Evolutionary conservation across 2,113 vertebrate genomes (phyloP), one percentile per base, ranked within the genome.

Genomic region (Mellivora capensis): DNA sequence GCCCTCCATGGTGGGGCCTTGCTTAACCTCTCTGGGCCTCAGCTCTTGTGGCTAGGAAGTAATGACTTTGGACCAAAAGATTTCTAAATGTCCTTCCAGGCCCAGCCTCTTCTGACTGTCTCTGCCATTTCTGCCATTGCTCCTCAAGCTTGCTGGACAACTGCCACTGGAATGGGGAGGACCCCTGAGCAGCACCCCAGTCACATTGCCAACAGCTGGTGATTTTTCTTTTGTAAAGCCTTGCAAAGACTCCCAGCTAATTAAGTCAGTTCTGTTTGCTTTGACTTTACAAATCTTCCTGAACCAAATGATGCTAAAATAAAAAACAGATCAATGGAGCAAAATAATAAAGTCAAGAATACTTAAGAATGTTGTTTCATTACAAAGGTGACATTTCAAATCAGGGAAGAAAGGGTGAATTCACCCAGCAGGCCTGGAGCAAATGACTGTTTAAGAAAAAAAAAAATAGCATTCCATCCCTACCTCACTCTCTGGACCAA

Each of bases 371-470:
- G 44, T 31, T 76, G 81, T 95, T 95, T 67, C 86, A 92, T 96
- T 52, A 81, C 59, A 93, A 81, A 97, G 91, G 57, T 90, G 93
- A 95, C 85, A 86, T 82, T 94, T 90, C 94, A 88, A 64, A 71
- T 71, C 84, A 77, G 27, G n/a, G 34, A 89, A 87, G 61, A 71
- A 95, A 90, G 11, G 34, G 82, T 72, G 37, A 81, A 44, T 77
- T 89, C 49, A 72, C n/a, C 52, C 12, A 37, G 57, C 15, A 88
- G 13, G 85, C 77, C 57, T 87, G 39, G 34, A 37, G 52, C 14
- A 93, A 91, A 77, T 64, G 44, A 39, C 44, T 23, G 1, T 77
- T 96, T 83, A 74, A 59, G 47, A 59, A 59, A 93, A 93, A 95
- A 80, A 93, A 54, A 52, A 52, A 74, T 39, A 83, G 29, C 13